Evolutionary conservation across 2,888 invertebrate species (phyloP).

Genomic region (Dioctria linearis): DNA sequence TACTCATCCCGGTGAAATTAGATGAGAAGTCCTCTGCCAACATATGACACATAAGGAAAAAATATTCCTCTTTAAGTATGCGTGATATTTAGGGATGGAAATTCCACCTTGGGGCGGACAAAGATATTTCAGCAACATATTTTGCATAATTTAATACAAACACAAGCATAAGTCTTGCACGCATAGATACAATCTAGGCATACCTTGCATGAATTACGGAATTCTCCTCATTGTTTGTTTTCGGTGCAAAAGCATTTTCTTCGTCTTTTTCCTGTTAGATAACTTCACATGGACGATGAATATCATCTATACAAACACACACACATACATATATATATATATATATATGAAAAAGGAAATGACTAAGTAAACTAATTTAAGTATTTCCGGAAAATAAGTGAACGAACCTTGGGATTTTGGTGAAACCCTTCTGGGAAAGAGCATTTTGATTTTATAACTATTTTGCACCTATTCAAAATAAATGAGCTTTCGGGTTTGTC

Average conservation of each 20-base stretch:
- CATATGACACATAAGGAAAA: slow-evolving; percentile 43
- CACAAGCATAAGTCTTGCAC: slow-evolving; percentile 28
- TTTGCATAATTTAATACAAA: slow-evolving; percentile 47
- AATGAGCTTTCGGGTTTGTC: neutral
- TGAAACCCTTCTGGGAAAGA: slow-evolving; percentile 5
- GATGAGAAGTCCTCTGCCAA: slow-evolving; percentile 14
- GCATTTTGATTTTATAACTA: slow-evolving; percentile 11
- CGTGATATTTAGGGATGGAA: slow-evolving; percentile 32
- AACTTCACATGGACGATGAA: too few relatives aligned
- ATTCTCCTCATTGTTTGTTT: slow-evolving; percentile 27
- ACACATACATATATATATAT: too few relatives aligned
- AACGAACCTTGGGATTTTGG: slow-evolving; percentile 2
- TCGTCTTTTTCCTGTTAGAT: slow-evolving; percentile 8
- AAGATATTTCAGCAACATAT: slow-evolving; percentile 35
- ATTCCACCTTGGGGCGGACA: slow-evolving; percentile 15
- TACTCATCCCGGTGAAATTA: slow-evolving; percentile 31
- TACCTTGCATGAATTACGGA: slow-evolving; percentile 46
- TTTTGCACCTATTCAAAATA: neutral
- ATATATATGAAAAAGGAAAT: slow-evolving; percentile 24
- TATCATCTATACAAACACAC: neutral
- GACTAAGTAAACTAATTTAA: slow-evolving; percentile 40
- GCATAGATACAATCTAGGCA: slow-evolving; percentile 18
- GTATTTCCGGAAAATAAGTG: slow-evolving; percentile 24
- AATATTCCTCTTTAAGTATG: slow-evolving; percentile 30
- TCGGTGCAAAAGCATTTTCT: slow-evolving; percentile 28